Conservation (phyloP, 2,888 invertebrate species). For the Tricholauxania praeusta region DNA sequence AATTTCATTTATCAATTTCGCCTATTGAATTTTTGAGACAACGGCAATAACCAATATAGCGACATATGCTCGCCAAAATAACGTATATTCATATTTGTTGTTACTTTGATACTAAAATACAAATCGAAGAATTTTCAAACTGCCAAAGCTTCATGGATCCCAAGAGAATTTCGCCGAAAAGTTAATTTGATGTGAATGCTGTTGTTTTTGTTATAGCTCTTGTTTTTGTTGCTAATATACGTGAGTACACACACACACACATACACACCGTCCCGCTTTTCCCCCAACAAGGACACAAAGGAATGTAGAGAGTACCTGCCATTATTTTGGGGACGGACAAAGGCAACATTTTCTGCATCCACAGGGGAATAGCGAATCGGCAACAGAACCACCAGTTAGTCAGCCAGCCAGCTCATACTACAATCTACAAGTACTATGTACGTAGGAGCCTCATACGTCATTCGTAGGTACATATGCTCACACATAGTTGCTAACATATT, state of each 20-base stretch:
- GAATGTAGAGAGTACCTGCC: slow-evolving; percentile 18
- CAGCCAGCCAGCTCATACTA: background rate
- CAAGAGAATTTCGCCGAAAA: slow-evolving; percentile 20
- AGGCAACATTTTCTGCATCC: slow-evolving; percentile 18
- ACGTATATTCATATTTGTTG: too few species aligned
- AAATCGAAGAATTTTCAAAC: slow-evolving; percentile 30
- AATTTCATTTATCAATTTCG: too few species aligned
- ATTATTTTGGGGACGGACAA: slow-evolving; percentile 25
- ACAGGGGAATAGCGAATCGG: slow-evolving; percentile 26
- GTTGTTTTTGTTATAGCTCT: slow-evolving; percentile 4
- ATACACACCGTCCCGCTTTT: background rate
- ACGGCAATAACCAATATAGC: too few species aligned
- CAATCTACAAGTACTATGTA: background rate
- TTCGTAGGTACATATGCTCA: background rate
- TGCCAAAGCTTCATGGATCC: slow-evolving; percentile 23
- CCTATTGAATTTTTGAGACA: too few species aligned
- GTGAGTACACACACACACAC: background rate
- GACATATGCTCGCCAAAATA: too few species aligned
- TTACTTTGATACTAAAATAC: slow-evolving; percentile 1
- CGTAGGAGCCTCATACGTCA: slow-evolving; percentile 27
- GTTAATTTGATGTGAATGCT: slow-evolving; percentile 33
- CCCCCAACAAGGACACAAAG: background rate
- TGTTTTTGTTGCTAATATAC: background rate
- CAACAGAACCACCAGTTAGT: slow-evolving; percentile 12
- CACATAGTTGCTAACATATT: slow-evolving; percentile 3